These are phyloP conservation scores for Athetis lepigone DNA, from an alignment of 2,888 invertebrate genomes.

Conservation along the genomic window DNA sequence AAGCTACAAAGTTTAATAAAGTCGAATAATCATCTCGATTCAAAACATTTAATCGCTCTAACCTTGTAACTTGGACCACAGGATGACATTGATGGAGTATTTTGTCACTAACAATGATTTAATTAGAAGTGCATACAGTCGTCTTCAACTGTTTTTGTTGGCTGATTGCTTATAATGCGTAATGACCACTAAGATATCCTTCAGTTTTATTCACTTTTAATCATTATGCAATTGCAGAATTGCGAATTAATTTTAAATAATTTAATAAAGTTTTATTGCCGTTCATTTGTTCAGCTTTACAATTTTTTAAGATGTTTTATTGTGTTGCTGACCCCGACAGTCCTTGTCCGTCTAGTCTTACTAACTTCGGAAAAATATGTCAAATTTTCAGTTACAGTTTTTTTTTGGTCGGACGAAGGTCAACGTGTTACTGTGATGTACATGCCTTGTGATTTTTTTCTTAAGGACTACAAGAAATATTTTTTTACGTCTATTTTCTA, in stretches of 20 bases:
- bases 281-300: neutral
- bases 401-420: too few species aligned
- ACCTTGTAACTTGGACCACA: conserved; percentile 46
- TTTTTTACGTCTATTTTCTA: too few species aligned
- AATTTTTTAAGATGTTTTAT: neutral
- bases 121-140: conserved; percentile 67
- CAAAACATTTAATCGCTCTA: conserved; percentile 7
- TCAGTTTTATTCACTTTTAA: conserved; percentile 37
- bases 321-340: too few species aligned
- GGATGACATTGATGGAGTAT: conserved; percentile 60
- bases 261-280: neutral
- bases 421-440: too few species aligned
- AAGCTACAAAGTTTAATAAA: neutral
- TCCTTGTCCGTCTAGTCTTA: too few species aligned
- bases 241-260: conserved; percentile 17
- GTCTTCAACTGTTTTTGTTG: conserved; percentile 54
- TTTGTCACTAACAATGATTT: conserved; percentile 71
- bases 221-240: conserved; percentile 30
- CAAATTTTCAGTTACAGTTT: too few species aligned
- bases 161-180: conserved; percentile 60
- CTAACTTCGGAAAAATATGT: too few species aligned
- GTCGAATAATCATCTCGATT: conserved; percentile 6
- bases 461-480: too few species aligned
- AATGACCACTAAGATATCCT: conserved; percentile 44
- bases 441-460: too few species aligned